Evolutionary conservation across 2,113 vertebrate species (phyloP).

Genomic region (Neogale vison): DNA sequence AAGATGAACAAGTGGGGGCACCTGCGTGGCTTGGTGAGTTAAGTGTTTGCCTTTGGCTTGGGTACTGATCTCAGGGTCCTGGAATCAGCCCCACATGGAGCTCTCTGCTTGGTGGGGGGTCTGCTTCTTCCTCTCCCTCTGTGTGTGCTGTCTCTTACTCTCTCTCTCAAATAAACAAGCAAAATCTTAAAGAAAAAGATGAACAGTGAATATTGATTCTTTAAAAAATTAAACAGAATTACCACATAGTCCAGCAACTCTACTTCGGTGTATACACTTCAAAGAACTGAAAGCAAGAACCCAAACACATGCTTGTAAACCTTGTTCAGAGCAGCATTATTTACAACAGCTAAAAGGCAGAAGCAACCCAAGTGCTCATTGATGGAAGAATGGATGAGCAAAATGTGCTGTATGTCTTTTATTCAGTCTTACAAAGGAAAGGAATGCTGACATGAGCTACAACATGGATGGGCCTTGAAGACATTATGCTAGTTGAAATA

Average conservation of each 20-base stretch:
- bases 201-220: not conserved
- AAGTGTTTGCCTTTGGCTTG: not conserved
- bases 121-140: too few relatives aligned
- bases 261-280: not conserved
- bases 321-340: not conserved
- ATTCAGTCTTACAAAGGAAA: not conserved
- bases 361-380: not conserved
- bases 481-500: not conserved
- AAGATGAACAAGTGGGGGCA: not conserved
- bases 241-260: not conserved
- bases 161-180: not conserved
- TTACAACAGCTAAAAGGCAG: not conserved
- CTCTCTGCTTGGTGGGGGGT: too few relatives aligned
- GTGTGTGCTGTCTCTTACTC: too few relatives aligned
- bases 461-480: not conserved
- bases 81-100: too few relatives aligned
- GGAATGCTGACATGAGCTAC: not conserved
- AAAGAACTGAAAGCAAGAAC: not conserved
- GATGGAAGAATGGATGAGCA: not conserved
- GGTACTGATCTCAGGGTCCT: too few relatives aligned
- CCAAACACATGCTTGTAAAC: not conserved
- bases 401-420: not conserved
- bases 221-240: not conserved
- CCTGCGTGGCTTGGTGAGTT: not conserved
- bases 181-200: not conserved